phyloP scores from a whole-genome alignment of 2,797 vertebrate species.

The Dendrocincla fuliginosa region DNA sequence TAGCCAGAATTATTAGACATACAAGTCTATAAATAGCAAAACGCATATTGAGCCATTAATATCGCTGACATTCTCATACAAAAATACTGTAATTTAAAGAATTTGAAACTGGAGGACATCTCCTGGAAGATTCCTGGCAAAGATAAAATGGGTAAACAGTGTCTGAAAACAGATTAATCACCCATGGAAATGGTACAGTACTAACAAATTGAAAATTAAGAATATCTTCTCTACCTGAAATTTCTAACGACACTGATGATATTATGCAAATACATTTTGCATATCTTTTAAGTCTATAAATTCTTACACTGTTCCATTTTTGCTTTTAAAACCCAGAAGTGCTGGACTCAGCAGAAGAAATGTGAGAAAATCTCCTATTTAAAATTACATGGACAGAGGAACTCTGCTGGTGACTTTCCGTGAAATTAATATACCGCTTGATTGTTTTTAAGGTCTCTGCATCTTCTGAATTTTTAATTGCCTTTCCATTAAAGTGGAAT shows the following conservation, averaged over 20 bases:
- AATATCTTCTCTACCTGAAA: background rate
- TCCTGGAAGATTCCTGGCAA: slow-evolving; percentile 44
- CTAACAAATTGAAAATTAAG: background rate
- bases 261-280: background rate
- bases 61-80: slow-evolving; percentile 36
- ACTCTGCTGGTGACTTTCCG: background rate
- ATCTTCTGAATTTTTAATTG: slow-evolving; percentile 61
- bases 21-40: slow-evolving; percentile 63
- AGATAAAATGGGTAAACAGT: slow-evolving; percentile 9
- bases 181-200: background rate
- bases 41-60: slow-evolving; percentile 53
- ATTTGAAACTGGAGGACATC: slow-evolving; percentile 40
- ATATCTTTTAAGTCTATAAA: background rate
- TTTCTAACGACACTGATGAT: background rate
- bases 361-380: slow-evolving; percentile 51
- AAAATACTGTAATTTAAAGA: slow-evolving; percentile 58
- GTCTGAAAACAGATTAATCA: slow-evolving; percentile 29
- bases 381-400: slow-evolving; percentile 6
- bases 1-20: slow-evolving; percentile 63
- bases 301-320: background rate
- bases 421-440: slow-evolving; percentile 4
- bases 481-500: slow-evolving; percentile 39
- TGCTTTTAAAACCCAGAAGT: slow-evolving; percentile 1
- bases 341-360: slow-evolving; percentile 1
- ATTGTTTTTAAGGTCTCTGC: slow-evolving; percentile 18